phyloP scores from a whole-genome alignment of 2,888 invertebrate species.

The Epistrophella euchroma region DNA sequence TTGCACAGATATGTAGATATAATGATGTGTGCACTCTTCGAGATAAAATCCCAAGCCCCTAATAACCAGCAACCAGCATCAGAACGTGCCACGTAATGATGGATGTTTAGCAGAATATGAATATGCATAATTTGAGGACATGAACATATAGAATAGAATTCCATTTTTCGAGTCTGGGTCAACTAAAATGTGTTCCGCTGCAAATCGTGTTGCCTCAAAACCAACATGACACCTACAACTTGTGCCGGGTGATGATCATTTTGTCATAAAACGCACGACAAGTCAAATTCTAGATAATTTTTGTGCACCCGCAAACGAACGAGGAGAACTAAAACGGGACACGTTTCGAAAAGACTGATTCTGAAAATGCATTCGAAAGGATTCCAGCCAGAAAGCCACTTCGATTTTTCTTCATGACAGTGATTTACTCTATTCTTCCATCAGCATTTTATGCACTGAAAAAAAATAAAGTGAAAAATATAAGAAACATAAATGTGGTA shows the following conservation, averaged over 20 bases:
- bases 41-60: constrained; percentile 41
- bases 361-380: constrained; percentile 34
- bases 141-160: not conserved
- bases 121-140: constrained; percentile 41
- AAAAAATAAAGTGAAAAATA: not conserved
- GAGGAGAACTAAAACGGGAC: not conserved
- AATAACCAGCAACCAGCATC: not conserved
- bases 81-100: constrained; percentile 61
- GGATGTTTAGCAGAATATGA: constrained; percentile 47
- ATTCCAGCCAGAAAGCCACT: constrained; percentile 50
- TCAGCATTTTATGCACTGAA: not conserved
- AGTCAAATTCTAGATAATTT: constrained; percentile 48
- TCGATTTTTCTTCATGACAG: constrained; percentile 55
- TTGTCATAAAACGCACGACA: constrained; percentile 57
- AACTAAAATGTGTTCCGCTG: constrained; percentile 42
- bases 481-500: no score
- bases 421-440: constrained; percentile 46
- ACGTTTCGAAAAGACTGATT: constrained; percentile 13
- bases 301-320: constrained; percentile 14
- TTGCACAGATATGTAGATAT: constrained; percentile 46
- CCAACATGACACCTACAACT: constrained; percentile 38
- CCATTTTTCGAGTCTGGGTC: constrained; percentile 48
- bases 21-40: constrained; percentile 53
- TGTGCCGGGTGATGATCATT: constrained; percentile 25
- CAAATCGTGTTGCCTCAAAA: constrained; percentile 24